Conservation (phyloP, 2,888 invertebrate genomes). For the Tethea ocularis region DNA sequence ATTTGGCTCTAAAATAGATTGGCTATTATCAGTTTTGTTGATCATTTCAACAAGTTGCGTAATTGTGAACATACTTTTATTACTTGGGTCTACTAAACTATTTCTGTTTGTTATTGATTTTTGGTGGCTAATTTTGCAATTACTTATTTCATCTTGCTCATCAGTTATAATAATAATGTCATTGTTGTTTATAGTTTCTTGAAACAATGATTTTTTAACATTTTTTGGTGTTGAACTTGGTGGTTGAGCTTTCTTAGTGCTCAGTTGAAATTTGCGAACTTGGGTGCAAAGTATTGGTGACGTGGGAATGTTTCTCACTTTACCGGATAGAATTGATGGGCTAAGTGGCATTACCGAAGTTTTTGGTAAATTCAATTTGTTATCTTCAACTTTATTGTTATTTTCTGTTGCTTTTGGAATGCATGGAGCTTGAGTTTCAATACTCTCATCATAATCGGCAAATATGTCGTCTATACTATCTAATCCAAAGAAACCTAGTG, state of each 20-base stretch:
- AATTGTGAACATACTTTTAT: slow-evolving; percentile 73
- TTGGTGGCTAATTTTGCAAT: neutral
- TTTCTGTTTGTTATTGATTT: slow-evolving; percentile 27
- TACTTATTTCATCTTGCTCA: slow-evolving; percentile 20
- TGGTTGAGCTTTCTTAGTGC: slow-evolving; percentile 44
- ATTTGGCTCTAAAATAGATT: slow-evolving; percentile 18
- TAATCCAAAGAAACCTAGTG: slow-evolving; percentile 69
- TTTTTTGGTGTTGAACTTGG: slow-evolving; percentile 48
- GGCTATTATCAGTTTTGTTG: slow-evolving; percentile 52
- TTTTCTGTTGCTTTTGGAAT: neutral
- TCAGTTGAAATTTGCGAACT: slow-evolving; percentile 51
- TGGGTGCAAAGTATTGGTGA: slow-evolving; percentile 72
- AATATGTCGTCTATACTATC: slow-evolving; percentile 78
- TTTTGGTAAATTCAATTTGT: slow-evolving; percentile 5
- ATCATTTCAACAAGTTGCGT: slow-evolving; percentile 77
- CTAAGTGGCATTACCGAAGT: slow-evolving; percentile 42
- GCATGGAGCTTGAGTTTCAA: slow-evolving; percentile 19
- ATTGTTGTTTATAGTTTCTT: slow-evolving; percentile 31
- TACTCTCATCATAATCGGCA: slow-evolving; percentile 60
- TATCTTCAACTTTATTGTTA: neutral
- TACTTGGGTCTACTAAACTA: slow-evolving; percentile 40
- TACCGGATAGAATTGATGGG: slow-evolving; percentile 71
- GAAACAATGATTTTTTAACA: slow-evolving; percentile 45
- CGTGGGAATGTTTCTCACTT: slow-evolving; percentile 34
- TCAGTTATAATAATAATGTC: slow-evolving; percentile 20